Base-by-base conservation (phyloP, 2,888 invertebrate species). In the Drosophila putrida region DNA sequence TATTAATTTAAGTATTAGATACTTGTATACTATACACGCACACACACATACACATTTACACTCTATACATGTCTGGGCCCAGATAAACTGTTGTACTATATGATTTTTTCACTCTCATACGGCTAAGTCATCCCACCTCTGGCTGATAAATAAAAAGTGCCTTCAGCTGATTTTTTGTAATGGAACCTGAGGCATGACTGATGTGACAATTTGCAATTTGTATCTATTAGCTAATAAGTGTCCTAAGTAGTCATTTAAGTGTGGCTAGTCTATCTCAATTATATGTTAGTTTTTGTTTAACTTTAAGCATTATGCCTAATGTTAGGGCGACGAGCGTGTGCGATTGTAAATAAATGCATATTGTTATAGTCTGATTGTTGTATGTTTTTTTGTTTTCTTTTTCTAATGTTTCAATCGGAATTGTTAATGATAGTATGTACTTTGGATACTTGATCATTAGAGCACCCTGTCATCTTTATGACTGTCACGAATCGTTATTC, bases 221-320 rank as follows among this genome's bases (percentile, higher is more conserved):
- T 51, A 80, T 72, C 69, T 55, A 44, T 53, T 67, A 69, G 76
- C 75, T 75, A 59, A n/a, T 82, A 64, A 66, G 83, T 60, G 82
- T 70, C 83, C 81, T 74, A 85, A 71, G 66, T 83, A 88, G 75
- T 75, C 74, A 71, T 65, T 59, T 83, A 83, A 71, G 80, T 78
- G 78, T 83, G 86, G 80, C 88, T 83, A 83, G 83, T 83, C 88
- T 82, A 74, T 74, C 82, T 70, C 55, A 82, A 88, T 77, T 68
- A 65, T 46, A 51, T 43, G 38, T 75, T 73, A 75, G 62, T 72
- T 59, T 62, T 84, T 53, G 39, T 53, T 43, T 63, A 62, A 53
- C 35, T 41, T 38, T 38, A 44, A 71, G 38, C 59, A 75, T 64
- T 57, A 77, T 55, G 58, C 35, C 47, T 82, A 72, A 61, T 54